phyloP scores from a whole-genome alignment of 1,140 invertebrate species.

The Rhynchophorus ferrugineus region DNA sequence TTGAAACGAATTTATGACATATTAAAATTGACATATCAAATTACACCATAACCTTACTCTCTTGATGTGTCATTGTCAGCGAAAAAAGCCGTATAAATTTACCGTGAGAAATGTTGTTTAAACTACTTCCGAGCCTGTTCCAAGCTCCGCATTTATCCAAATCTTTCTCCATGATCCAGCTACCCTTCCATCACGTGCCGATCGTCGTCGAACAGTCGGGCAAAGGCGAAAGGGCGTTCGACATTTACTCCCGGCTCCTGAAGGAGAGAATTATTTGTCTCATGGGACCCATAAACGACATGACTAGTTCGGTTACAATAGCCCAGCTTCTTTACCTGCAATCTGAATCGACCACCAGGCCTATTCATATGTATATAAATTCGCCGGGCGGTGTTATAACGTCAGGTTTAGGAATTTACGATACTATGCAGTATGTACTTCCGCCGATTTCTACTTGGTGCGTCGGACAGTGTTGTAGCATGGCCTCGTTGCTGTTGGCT shows the following conservation, averaged over 20 bases:
- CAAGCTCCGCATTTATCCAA: not conserved
- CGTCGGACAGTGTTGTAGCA: slow-evolving; percentile 93
- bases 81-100: too few species aligned
- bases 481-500: slow-evolving; percentile 89
- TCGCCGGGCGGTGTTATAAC: slow-evolving; percentile 60
- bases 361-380: slow-evolving; percentile 72
- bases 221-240: slow-evolving; percentile 71
- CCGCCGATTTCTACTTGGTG: slow-evolving; percentile 72
- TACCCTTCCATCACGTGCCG: slow-evolving; percentile 47
- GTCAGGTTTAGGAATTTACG: slow-evolving; percentile 68
- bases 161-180: slow-evolving; percentile 10
- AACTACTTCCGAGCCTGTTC: not conserved
- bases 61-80: too few species aligned
- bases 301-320: slow-evolving; percentile 68
- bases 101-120: slow-evolving; percentile 3
- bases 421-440: slow-evolving; percentile 71
- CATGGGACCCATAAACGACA: slow-evolving; percentile 71
- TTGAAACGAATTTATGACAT: too few species aligned
- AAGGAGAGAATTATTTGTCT: slow-evolving; percentile 76
- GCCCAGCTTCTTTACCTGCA: slow-evolving; percentile 78
- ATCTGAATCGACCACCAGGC: slow-evolving; percentile 63
- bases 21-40: too few species aligned
- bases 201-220: slow-evolving; percentile 77
- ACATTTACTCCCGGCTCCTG: slow-evolving; percentile 74
- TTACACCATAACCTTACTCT: too few species aligned